Evolutionary conservation across 2,113 vertebrate species (phyloP).

Genomic region (Nothocercus julius): DNA sequence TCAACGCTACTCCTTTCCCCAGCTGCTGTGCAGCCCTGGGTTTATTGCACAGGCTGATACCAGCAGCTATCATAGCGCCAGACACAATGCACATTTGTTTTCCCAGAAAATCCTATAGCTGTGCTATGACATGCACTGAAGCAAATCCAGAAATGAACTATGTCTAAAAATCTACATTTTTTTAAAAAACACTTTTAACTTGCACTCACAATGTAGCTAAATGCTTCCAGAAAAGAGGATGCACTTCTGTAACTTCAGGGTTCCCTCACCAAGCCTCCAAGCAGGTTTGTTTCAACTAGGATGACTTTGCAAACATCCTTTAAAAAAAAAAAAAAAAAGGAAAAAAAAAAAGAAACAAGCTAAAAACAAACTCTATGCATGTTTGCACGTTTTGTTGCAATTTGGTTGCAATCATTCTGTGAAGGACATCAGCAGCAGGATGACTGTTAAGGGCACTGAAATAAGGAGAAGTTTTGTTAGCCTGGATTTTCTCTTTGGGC

Average conservation of each 20-base stretch:
- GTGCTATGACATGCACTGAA: background rate
- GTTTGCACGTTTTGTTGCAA: background rate
- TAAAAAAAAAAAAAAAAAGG: background rate
- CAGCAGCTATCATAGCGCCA: background rate
- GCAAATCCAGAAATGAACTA: background rate
- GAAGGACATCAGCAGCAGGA: background rate
- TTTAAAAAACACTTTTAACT: background rate
- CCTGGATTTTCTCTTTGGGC: background rate
- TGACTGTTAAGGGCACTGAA: background rate
- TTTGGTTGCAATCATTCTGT: background rate
- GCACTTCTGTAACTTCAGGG: background rate
- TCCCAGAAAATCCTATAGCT: background rate
- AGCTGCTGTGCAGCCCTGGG: conserved; percentile 4
- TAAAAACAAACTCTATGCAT: background rate
- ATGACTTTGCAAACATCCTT: background rate
- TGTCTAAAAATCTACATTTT: background rate
- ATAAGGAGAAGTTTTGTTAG: background rate
- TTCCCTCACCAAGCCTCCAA: background rate
- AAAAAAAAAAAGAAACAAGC: background rate
- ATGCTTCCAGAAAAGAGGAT: background rate
- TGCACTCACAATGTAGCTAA: background rate
- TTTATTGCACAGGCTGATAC: background rate
- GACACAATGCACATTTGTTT: conserved; percentile 14
- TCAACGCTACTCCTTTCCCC: background rate
- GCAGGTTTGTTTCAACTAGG: background rate